Evolutionary conservation across 1,140 invertebrate species (phyloP).

Genomic region (Anoplolepis gracilipes): DNA sequence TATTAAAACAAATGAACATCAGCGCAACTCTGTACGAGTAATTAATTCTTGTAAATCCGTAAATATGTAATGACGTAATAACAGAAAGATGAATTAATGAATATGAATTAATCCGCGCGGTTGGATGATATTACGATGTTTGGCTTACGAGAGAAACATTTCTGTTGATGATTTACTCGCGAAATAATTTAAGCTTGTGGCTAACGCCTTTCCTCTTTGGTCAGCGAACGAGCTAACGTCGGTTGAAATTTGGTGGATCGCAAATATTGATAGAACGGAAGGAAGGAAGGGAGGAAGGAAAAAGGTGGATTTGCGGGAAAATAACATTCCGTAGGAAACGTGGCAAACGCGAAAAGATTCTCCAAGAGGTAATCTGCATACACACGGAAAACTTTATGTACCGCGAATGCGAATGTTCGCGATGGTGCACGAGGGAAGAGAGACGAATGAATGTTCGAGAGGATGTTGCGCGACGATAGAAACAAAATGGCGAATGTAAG

Average conservation of each 20-base stretch:
- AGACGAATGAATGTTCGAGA: conserved; percentile 9
- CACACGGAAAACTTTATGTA: conserved; percentile 40
- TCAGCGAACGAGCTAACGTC: conserved; percentile 20
- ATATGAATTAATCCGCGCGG: not conserved
- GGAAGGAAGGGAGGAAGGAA: not conserved
- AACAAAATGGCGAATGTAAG: conserved; percentile 27
- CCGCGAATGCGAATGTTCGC: conserved; percentile 18
- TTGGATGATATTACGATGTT: not conserved
- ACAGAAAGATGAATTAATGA: conserved; percentile 6
- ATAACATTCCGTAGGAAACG: conserved; percentile 41
- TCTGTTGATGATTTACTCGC: not conserved
- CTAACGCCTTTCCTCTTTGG: conserved; percentile 10
- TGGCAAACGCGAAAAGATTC: conserved; percentile 42
- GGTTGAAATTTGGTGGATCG: conserved; percentile 27
- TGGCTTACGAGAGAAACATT: not conserved
- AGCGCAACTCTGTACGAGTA: not conserved
- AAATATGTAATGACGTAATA: not conserved
- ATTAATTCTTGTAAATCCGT: conserved; percentile 16
- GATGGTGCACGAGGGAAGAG: conserved; percentile 9
- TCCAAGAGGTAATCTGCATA: conserved; percentile 42
- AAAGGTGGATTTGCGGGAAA: conserved; percentile 44
- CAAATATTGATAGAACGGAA: conserved; percentile 45
- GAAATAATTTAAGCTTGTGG: conserved; percentile 31
- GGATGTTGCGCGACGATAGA: conserved; percentile 44
- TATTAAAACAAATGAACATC: conserved; percentile 9